A percentile compares a stretch with the other conserved stretches of the same genome.
phyloP scores from a whole-genome alignment of 2,888 invertebrate genomes.

The Ariolimax columbianus region DNA sequence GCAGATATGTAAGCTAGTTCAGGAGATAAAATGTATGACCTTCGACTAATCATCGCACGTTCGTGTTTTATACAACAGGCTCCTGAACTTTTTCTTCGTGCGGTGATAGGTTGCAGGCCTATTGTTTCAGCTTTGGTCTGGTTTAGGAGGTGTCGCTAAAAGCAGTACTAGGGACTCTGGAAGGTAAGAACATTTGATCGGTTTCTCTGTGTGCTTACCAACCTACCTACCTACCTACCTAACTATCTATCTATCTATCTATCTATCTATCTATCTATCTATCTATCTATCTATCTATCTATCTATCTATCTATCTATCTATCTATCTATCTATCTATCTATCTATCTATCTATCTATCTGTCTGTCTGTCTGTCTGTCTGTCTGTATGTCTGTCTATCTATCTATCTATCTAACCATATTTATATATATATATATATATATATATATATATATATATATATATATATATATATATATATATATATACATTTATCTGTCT shows the following conservation, averaged over 20 bases:
- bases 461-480: neutral
- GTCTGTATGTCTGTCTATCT: neutral
- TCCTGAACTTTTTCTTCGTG: too few species aligned
- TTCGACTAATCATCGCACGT: too few species aligned
- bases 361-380: neutral
- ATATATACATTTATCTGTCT: neutral
- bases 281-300: slow-evolving; percentile 11
- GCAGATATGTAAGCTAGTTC: too few species aligned
- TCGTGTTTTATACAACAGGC: too few species aligned
- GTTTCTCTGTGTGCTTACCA: too few species aligned
- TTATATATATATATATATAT: neutral
- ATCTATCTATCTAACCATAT: neutral
- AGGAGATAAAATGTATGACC: too few species aligned
- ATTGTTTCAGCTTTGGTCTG: too few species aligned
- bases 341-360: neutral
- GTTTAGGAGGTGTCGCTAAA: too few species aligned
- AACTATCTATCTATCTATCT: neutral
- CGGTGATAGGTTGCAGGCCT: too few species aligned
- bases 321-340: neutral
- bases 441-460: neutral
- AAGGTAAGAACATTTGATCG: too few species aligned
- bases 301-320: neutral
- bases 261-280: slow-evolving; percentile 14
- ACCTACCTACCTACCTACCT: neutral
- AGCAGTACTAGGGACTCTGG: too few species aligned